Evolutionary conservation across 2,888 invertebrate genomes (phyloP).

Genomic region (Thumatha senex): DNA sequence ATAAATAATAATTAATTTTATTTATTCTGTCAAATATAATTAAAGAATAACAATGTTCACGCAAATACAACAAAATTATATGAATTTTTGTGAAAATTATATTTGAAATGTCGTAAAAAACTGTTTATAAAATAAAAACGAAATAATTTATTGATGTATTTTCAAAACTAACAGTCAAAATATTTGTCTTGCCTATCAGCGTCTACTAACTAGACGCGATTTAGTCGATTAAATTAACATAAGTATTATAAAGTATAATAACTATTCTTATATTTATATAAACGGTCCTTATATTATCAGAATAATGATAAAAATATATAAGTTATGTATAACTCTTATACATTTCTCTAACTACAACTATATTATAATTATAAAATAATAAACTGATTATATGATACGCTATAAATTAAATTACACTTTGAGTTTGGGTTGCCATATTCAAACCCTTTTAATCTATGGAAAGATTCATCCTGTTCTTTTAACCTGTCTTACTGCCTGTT

Average conservation of each 20-base stretch:
- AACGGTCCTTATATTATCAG: conserved; percentile 3
- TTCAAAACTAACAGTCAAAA: neutral
- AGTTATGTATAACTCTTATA: conserved; percentile 29
- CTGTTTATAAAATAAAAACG: neutral
- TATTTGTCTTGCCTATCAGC: neutral
- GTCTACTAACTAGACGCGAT: neutral
- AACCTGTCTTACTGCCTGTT: conserved; percentile 31
- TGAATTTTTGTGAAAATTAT: neutral
- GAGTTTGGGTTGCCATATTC: conserved; percentile 21
- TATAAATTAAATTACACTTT: conserved; percentile 30
- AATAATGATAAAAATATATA: conserved; percentile 34
- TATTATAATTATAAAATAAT: conserved; percentile 22
- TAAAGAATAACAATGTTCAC: no score
- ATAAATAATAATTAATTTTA: no score
- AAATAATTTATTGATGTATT: neutral
- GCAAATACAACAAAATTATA: no score
- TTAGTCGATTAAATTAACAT: conserved; percentile 1
- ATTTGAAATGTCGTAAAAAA: neutral
- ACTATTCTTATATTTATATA: conserved; percentile 7
- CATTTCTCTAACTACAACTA: conserved; percentile 36
- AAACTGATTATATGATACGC: conserved; percentile 37
- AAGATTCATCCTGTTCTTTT: conserved; percentile 33
- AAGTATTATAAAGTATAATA: neutral
- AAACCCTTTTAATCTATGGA: conserved; percentile 36
- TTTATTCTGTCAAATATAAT: no score